Evolutionary conservation across 2,797 vertebrate genomes (phyloP).

Genomic region (Streptopelia turtur): DNA sequence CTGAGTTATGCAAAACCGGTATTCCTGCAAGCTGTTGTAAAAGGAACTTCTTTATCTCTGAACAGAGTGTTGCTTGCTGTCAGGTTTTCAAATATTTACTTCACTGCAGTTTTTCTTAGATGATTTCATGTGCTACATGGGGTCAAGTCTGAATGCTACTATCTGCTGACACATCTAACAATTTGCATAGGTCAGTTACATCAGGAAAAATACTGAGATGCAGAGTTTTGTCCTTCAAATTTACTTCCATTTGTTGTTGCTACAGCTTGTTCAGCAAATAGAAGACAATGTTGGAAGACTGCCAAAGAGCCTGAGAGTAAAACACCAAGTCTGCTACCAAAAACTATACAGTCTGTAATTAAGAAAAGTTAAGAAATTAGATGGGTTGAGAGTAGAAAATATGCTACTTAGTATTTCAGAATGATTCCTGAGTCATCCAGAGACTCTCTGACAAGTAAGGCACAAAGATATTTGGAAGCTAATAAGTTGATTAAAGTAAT

Average conservation of each 20-base stretch:
- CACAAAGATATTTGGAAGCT: neutral
- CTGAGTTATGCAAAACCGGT: neutral
- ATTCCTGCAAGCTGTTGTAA: neutral
- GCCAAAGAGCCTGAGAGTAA: neutral
- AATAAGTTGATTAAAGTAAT: neutral
- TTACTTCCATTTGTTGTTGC: constrained; percentile 1
- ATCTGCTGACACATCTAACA: constrained; percentile 16
- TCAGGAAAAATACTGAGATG: neutral
- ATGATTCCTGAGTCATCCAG: neutral
- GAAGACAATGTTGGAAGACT: neutral
- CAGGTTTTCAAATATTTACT: constrained; percentile 31
- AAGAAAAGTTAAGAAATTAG: neutral
- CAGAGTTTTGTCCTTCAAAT: constrained; percentile 6
- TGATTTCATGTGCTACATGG: neutral
- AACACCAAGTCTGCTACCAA: neutral
- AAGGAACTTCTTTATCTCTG: neutral
- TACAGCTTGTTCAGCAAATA: constrained; percentile 17
- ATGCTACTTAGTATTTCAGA: neutral
- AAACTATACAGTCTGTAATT: neutral
- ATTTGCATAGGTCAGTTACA: constrained; percentile 18
- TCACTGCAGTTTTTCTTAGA: neutral
- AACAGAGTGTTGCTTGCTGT: neutral
- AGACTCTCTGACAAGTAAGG: neutral
- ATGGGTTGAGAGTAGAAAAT: neutral
- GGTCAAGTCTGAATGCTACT: neutral